phyloP scores from a whole-genome alignment of 1,140 invertebrate genomes.

The Dendrolimus kikuchii region DNA sequence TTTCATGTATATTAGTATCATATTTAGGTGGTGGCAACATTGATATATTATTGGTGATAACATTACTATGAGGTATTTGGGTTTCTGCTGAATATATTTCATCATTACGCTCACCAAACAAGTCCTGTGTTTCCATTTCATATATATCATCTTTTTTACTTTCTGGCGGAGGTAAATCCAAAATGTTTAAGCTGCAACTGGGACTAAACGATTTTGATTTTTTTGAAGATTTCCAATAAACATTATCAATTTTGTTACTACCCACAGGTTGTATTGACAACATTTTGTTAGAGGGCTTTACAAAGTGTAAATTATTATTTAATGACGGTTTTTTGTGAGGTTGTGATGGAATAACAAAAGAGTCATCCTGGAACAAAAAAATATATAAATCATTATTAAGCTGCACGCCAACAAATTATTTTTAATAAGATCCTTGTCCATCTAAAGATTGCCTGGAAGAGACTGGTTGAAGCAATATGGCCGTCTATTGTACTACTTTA shows the following conservation, averaged over 20 bases:
- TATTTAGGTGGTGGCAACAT: too few species aligned
- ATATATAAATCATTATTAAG: constrained; percentile 4
- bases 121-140: constrained; percentile 35
- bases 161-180: background rate
- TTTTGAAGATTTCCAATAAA: constrained; percentile 41
- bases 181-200: background rate
- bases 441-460: too few species aligned
- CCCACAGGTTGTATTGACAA: constrained; percentile 34
- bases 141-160: constrained; percentile 23
- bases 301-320: constrained; percentile 29
- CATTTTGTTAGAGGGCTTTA: constrained; percentile 35
- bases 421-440: too few species aligned
- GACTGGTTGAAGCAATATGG: too few species aligned
- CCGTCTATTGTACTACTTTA: too few species aligned
- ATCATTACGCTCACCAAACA: constrained; percentile 5
- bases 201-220: constrained; percentile 43
- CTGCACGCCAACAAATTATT: background rate
- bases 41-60: too few species aligned
- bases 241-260: constrained; percentile 43
- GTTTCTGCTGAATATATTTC: constrained; percentile 22
- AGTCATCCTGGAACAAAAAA: constrained; percentile 47
- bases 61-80: constrained; percentile 14
- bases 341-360: constrained; percentile 43
- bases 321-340: constrained; percentile 20
- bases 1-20: too few species aligned